Base-by-base conservation (phyloP, 2,888 invertebrate genomes). In the Drosophila anceps region DNA sequence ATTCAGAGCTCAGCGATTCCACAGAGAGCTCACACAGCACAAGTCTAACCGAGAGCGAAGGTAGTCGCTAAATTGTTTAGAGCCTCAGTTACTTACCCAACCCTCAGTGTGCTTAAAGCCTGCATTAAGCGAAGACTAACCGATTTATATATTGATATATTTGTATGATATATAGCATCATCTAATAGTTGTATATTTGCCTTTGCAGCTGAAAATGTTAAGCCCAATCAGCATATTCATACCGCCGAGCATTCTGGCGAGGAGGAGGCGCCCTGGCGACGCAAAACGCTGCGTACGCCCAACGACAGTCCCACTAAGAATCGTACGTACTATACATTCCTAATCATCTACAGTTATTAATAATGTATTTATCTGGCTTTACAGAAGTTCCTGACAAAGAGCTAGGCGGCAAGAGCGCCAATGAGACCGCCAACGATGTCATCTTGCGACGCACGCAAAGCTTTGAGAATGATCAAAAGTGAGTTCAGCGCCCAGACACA, bases 381-480 rank as follows among this genome's bases (percentile, higher is more conserved):
- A 59, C 93, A 94, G 94, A 94, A 91, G 94, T 95, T 88, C 94
- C 94, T 93, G 95, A 94, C 91, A 94, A 94, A 93, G 93, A 93
- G 90, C 90, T 90, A 82, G 91, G 76, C 80, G 85, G 79, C 84
- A 91, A 90, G 74, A 81, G 76, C 53, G 81, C 73, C 58, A 78
- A 71, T 65, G 86, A 86, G 54, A 90, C 84, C 65, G 84, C 90
- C 78, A 86, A 90, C 76, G 96, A 96, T 92, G 95, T 96, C 75
- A 95, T 96, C 79, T 94, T 97, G 72, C 94, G 97, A 92, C 95
- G 97, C 92, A 96, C 97, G 51, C 96, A 97, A 92, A 97, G 97
- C 93, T 97, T 97, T 92, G 97, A 97, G 93, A 96, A 96, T 90
- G 97, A 97, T 93, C 96, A 96, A 94, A 96, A 96, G 97, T 97